These are phyloP conservation scores for Lasioglossum morio DNA, from an alignment of 2,888 invertebrate species.

Conservation along the genomic window DNA sequence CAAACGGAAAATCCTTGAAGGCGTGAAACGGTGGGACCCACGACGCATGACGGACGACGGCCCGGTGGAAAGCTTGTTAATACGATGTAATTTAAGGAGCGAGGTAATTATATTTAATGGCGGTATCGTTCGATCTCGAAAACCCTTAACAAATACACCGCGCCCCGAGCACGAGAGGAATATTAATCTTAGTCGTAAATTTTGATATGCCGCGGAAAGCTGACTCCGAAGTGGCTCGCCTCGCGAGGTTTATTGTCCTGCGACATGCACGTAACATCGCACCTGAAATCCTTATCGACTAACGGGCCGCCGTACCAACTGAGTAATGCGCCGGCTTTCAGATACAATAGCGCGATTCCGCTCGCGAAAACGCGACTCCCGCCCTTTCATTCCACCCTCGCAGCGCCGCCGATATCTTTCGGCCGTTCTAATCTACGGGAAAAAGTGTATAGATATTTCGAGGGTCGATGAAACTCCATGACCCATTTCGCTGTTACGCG, in stretches of 20 bases:
- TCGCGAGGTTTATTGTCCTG: slow-evolving; percentile 60
- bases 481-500: not conserved
- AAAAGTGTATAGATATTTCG: not conserved
- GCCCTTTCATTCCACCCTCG: slow-evolving; percentile 9
- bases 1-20: not conserved
- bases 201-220: slow-evolving; percentile 62
- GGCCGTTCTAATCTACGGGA: not conserved
- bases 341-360: slow-evolving; percentile 27
- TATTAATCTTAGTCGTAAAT: slow-evolving; percentile 64
- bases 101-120: slow-evolving; percentile 61
- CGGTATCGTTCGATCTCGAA: slow-evolving; percentile 57
- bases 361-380: slow-evolving; percentile 10
- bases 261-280: slow-evolving; percentile 65
- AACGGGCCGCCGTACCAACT: slow-evolving; percentile 47
- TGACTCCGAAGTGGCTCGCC: slow-evolving; percentile 54
- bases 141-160: slow-evolving; percentile 53
- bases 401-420: not conserved
- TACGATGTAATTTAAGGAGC: slow-evolving; percentile 54
- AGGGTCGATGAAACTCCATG: slow-evolving; percentile 5
- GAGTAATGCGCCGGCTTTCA: slow-evolving; percentile 33
- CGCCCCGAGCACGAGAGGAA: slow-evolving; percentile 54
- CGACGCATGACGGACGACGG: slow-evolving; percentile 11
- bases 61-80: slow-evolving; percentile 44
- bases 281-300: slow-evolving; percentile 64
- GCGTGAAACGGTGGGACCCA: slow-evolving; percentile 33